These are phyloP conservation scores for Chaetogeoica ovagalla DNA, from an alignment of 2,888 invertebrate species.

Conservation along the genomic window DNA sequence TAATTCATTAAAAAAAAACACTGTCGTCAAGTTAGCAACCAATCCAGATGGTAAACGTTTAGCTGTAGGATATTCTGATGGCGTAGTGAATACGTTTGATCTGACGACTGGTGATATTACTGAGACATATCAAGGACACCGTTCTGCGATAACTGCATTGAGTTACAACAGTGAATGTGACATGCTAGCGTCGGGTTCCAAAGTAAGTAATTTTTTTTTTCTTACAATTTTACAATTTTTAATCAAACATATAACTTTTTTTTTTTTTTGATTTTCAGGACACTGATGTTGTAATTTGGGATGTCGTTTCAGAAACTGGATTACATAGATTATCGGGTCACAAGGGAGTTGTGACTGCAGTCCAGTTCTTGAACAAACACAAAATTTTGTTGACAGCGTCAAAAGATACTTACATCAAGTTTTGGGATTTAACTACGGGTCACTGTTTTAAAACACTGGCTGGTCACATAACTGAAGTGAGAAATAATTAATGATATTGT, in stretches of 20 bases:
- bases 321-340: slow-evolving; percentile 88
- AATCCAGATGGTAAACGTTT: slow-evolving; percentile 61
- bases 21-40: slow-evolving; percentile 26
- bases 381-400: slow-evolving; percentile 79
- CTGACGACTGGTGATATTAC: slow-evolving; percentile 72
- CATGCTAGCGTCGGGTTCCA: slow-evolving; percentile 84
- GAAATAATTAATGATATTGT: slow-evolving; percentile 5
- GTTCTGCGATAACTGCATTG: slow-evolving; percentile 78
- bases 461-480: slow-evolving; percentile 82
- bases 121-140: slow-evolving; percentile 82
- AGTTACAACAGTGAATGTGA: slow-evolving; percentile 83
- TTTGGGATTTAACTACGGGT: slow-evolving; percentile 95
- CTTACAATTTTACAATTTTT: slow-evolving; percentile 42
- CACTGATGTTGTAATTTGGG: slow-evolving; percentile 92
- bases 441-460: slow-evolving; percentile 94
- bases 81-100: slow-evolving; percentile 81
- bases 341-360: slow-evolving; percentile 84
- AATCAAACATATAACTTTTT: background rate
- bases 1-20: slow-evolving; percentile 37
- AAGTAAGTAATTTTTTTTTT: slow-evolving; percentile 62
- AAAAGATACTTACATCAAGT: slow-evolving; percentile 92
- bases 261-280: slow-evolving; percentile 66
- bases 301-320: slow-evolving; percentile 89
- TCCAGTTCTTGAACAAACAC: slow-evolving; percentile 68
- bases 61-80: slow-evolving; percentile 91